phyloP scores from a whole-genome alignment of 2,888 invertebrate genomes.

The Platycheirus rosarum region DNA sequence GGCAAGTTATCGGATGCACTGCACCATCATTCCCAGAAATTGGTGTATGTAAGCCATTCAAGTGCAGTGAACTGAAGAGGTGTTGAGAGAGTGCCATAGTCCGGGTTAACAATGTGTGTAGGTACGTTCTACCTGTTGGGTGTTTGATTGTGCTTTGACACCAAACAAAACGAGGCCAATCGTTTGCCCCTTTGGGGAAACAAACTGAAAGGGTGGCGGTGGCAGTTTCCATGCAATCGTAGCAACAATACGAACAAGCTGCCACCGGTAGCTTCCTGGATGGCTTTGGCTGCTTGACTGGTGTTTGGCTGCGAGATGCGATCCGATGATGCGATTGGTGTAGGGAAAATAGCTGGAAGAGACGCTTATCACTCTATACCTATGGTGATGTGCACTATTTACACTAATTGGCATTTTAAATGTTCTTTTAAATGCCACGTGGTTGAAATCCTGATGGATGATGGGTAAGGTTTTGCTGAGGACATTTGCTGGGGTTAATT shows the following conservation, averaged over 20 bases:
- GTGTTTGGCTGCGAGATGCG: slow-evolving; percentile 8
- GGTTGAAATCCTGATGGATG: slow-evolving; percentile 3
- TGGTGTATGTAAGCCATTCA: slow-evolving; percentile 60
- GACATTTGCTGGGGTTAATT: slow-evolving; percentile 17
- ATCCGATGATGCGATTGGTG: slow-evolving; percentile 22
- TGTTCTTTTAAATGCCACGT: not conserved
- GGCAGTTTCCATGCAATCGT: not conserved
- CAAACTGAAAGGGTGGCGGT: slow-evolving; percentile 12
- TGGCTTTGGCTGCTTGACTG: slow-evolving; percentile 17
- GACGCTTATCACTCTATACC: not conserved
- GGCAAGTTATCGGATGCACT: slow-evolving; percentile 41
- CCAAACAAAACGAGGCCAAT: slow-evolving; percentile 39
- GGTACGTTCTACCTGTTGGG: slow-evolving; percentile 60
- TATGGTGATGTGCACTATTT: slow-evolving; percentile 22
- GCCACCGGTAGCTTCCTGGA: slow-evolving; percentile 22
- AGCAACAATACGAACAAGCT: not conserved
- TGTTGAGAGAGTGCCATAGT: slow-evolving; percentile 56
- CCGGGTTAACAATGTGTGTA: slow-evolving; percentile 33
- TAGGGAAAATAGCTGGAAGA: slow-evolving; percentile 20
- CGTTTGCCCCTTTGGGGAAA: slow-evolving; percentile 28
- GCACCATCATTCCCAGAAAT: slow-evolving; percentile 17
- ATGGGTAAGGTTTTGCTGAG: slow-evolving; percentile 11
- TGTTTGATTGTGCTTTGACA: slow-evolving; percentile 59
- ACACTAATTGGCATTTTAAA: slow-evolving; percentile 25
- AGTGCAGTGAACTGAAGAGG: slow-evolving; percentile 65